Base-by-base conservation (phyloP, 2,797 vertebrate species). In the Eurystomus glaucurus region DNA sequence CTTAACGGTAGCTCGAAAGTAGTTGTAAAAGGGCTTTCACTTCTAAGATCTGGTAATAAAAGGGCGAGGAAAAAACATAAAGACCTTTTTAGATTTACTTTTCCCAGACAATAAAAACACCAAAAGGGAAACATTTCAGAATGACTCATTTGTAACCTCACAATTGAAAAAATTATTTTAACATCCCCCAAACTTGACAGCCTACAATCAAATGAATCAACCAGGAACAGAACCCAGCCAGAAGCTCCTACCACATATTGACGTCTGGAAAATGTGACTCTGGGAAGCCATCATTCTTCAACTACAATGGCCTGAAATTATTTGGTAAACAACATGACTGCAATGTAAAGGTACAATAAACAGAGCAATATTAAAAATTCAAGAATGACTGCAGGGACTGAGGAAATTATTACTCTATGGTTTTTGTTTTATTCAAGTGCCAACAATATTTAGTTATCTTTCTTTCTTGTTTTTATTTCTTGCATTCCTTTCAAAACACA, bases 131-230 rank as follows among this genome's bases (percentile, higher is more conserved):
- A 87, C 61, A 82, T 55, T 96, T 74, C 60, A 41, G 71, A 96
- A 91, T 90, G 54, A 94, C 50, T 95, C 37, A 85, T 81, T 96
- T 75, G 62, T 83, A 97, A 95, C 51, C 37, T 93, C 57, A 80
- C 60, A 88, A 86, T 76, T 80, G 90, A 96, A 96, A 92, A 96
- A 96, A 96, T 43, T 95, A 85, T 79, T 93, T 85, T 35, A 85
- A 95, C 96, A 90, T 77, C 80, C 83, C 66, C 82, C 61, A 74
- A 62, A 88, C 54, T 21, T 93, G 88, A 96, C 77, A 97, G 77
- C 61, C 90, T 96, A 91, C 79, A 96, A 96, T 97, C 96, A 96
- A 97, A 83, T 88, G 68, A 96, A 96, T 96, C 88, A 95, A 95
- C 65, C 23, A 85, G 83, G 71, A 94, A 60, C 35, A 82, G 88